Conservation (phyloP, 2,113 vertebrate species). For the Varanus salvator region DNA sequence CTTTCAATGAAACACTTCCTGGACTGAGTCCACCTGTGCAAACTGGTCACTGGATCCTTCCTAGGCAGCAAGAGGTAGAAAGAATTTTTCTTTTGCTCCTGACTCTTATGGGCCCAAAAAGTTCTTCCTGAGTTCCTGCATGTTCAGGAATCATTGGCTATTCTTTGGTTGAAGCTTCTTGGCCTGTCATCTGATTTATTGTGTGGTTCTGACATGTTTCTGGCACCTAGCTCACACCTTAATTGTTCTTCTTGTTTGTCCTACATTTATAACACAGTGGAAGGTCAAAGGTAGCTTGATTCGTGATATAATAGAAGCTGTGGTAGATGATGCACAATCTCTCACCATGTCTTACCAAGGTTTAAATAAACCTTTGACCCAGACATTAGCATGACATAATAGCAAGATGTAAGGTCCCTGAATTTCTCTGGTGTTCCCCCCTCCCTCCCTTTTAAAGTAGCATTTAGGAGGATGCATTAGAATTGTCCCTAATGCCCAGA, state of each 20-base stretch:
- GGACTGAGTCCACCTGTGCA: not conserved
- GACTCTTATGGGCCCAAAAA: no score
- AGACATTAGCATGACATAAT: not conserved
- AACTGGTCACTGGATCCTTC: not conserved
- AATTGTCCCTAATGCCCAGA: not conserved
- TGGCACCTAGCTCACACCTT: no score
- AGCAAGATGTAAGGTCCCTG: not conserved
- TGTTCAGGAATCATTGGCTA: no score
- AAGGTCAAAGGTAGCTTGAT: not conserved
- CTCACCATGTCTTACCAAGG: no score
- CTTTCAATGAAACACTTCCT: not conserved
- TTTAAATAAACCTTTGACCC: not conserved
- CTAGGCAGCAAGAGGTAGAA: not conserved
- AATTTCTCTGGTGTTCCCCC: not conserved
- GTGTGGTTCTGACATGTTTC: no score
- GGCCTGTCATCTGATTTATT: no score
- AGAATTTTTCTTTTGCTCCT: not conserved
- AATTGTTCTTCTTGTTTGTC: not conserved
- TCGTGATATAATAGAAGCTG: not conserved
- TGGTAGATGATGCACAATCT: not conserved
- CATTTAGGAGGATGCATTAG: not conserved
- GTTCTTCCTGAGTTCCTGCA: no score
- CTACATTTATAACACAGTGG: not conserved
- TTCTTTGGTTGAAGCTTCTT: no score
- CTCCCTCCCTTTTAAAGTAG: no score